These are phyloP conservation scores for Brachyhypopomus occidentalis DNA, from an alignment of 2,113 vertebrate species.

Conservation along the genomic window DNA sequence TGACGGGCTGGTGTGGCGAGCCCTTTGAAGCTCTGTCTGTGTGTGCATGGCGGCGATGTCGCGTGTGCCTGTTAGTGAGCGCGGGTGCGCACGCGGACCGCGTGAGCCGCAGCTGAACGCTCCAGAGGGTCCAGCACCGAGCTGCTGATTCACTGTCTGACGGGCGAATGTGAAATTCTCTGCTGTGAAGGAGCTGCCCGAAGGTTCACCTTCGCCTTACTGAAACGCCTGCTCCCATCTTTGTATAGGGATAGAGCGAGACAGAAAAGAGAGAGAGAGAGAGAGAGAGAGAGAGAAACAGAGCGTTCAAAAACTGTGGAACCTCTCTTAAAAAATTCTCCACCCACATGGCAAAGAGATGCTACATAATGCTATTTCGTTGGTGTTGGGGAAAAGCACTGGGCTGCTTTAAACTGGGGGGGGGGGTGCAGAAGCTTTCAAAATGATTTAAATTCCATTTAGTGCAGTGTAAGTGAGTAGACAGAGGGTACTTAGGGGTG, in stretches of 20 bases:
- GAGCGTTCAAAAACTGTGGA: neutral
- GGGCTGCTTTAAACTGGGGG: neutral
- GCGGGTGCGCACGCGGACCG: too few species aligned
- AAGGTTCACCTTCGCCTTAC: slow-evolving; percentile 30
- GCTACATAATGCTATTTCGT: slow-evolving; percentile 14
- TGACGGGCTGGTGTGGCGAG: neutral
- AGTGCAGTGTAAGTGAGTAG: neutral
- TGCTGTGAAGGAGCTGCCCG: slow-evolving; percentile 28
- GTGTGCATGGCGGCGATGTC: slow-evolving; percentile 2
- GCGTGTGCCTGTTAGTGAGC: neutral
- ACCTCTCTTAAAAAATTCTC: slow-evolving; percentile 14
- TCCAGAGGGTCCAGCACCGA: slow-evolving; percentile 24
- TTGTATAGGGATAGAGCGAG: neutral
- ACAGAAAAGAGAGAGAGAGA: neutral
- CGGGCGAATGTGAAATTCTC: slow-evolving; percentile 38
- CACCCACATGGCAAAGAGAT: slow-evolving; percentile 26
- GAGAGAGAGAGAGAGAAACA: slow-evolving; percentile 11
- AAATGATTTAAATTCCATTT: neutral
- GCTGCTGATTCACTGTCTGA: slow-evolving; percentile 35
- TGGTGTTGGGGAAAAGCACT: slow-evolving; percentile 10
- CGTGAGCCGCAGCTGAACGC: neutral
- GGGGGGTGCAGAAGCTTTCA: neutral
- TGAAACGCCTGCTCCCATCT: slow-evolving; percentile 21
- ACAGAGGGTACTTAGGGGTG: neutral
- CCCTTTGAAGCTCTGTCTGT: slow-evolving; percentile 17